Percentiles rank a stretch among this genome's conserved stretches.
phyloP scores from a whole-genome alignment of 2,888 invertebrate genomes.

The Penaeus monodon region DNA sequence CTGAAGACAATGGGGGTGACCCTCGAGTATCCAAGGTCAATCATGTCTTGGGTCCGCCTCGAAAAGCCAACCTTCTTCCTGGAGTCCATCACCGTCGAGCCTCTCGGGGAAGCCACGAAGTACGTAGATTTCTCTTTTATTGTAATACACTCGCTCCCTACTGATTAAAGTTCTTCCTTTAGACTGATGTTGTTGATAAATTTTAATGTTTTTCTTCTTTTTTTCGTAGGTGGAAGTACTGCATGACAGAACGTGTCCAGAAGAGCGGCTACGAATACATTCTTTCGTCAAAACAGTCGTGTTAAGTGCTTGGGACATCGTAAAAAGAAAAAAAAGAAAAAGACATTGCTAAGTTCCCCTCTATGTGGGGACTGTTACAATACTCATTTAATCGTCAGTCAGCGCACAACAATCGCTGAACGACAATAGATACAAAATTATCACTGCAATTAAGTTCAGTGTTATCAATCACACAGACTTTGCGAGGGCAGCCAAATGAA shows the following conservation, averaged over 20 bases:
- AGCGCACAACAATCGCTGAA: too few species aligned
- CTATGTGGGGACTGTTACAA: too few species aligned
- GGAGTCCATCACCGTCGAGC: conserved; percentile 41
- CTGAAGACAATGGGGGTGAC: conserved; percentile 38
- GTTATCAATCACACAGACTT: too few species aligned
- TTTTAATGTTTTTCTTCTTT: neutral
- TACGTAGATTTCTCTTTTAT: conserved; percentile 13
- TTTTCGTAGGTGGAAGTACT: conserved; percentile 37
- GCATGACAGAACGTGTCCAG: conserved; percentile 19
- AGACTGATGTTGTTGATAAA: too few species aligned
- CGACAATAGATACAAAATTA: too few species aligned
- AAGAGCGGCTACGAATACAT: conserved; percentile 18
- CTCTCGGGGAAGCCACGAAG: conserved; percentile 22
- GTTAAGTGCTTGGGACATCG: neutral
- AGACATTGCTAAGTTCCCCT: too few species aligned
- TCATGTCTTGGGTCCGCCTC: conserved; percentile 52
- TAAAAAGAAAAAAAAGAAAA: too few species aligned
- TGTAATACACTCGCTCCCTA: neutral
- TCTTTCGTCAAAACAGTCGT: neutral
- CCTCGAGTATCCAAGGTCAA: conserved; percentile 53
- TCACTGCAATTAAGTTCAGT: too few species aligned
- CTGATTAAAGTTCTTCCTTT: neutral
- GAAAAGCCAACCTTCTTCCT: conserved; percentile 38
- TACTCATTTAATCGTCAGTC: too few species aligned
- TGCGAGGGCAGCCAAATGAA: too few species aligned